These are phyloP conservation scores for Adelosebastes latens DNA, from an alignment of 2,797 vertebrate species.

Conservation along the genomic window DNA sequence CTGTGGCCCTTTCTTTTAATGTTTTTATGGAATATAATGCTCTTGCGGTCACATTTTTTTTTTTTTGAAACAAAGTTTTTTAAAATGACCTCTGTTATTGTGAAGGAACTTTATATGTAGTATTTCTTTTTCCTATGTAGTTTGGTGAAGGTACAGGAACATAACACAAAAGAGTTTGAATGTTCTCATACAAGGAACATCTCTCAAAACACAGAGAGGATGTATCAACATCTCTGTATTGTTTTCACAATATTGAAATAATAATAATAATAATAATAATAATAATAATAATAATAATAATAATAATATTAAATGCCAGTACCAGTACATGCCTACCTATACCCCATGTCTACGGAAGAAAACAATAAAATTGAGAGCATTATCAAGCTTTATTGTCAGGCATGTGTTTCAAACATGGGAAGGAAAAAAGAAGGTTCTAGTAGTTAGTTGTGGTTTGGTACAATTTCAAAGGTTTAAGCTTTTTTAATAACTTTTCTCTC, in stretches of 20 bases:
- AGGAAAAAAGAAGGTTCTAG: not conserved
- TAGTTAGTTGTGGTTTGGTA: not conserved
- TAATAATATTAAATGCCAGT: no score
- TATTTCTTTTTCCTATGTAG: not conserved
- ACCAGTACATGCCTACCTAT: not conserved
- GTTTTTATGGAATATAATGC: not conserved
- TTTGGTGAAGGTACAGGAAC: not conserved
- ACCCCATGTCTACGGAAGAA: not conserved
- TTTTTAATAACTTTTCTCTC: not conserved
- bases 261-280: not conserved
- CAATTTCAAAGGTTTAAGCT: not conserved
- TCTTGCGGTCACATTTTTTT: not conserved
- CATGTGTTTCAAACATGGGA: not conserved
- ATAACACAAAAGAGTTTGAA: not conserved
- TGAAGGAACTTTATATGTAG: not conserved
- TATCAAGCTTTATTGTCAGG: not conserved
- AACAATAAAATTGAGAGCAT: not conserved
- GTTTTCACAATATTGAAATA: not conserved
- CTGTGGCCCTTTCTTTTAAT: not conserved
- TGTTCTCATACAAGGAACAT: not conserved
- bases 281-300: no score
- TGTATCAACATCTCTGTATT: not conserved
- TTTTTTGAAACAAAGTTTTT: not conserved
- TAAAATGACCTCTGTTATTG: not conserved
- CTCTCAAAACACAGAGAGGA: not conserved